Evolutionary conservation across 2,797 vertebrate genomes (phyloP).

Genomic region (Micrastur ruficollis): DNA sequence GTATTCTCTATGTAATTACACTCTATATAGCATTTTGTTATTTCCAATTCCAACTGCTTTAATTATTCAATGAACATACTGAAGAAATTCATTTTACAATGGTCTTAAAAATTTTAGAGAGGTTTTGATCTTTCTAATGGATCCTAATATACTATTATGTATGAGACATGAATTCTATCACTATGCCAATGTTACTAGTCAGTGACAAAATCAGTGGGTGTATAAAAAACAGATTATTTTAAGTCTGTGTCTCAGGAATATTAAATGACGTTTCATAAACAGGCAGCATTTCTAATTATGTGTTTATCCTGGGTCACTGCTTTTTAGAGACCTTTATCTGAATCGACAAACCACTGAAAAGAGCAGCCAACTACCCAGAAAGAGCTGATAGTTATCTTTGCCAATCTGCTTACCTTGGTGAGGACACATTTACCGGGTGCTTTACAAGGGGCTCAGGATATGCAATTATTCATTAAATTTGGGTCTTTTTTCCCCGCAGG

Average conservation of each 20-base stretch:
- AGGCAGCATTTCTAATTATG: not conserved
- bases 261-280: not conserved
- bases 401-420: not conserved
- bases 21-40: not conserved
- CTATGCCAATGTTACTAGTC: not conserved
- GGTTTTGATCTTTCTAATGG: not conserved
- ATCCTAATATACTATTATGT: not conserved
- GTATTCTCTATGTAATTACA: not conserved
- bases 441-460: not conserved
- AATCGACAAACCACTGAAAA: not conserved
- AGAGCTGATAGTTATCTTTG: not conserved
- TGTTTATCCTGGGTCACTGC: not conserved
- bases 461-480: not conserved
- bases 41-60: not conserved
- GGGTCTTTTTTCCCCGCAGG: accelerated
- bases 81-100: not conserved
- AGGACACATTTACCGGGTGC: not conserved
- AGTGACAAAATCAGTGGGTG: not conserved
- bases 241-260: not conserved
- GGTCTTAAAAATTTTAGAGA: not conserved
- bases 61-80: not conserved
- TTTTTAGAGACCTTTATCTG: not conserved
- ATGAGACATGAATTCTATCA: not conserved
- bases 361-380: not conserved
- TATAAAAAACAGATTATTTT: not conserved